phyloP scores from a whole-genome alignment of 1,140 invertebrate genomes.

The Dinoponera quadriceps region DNA sequence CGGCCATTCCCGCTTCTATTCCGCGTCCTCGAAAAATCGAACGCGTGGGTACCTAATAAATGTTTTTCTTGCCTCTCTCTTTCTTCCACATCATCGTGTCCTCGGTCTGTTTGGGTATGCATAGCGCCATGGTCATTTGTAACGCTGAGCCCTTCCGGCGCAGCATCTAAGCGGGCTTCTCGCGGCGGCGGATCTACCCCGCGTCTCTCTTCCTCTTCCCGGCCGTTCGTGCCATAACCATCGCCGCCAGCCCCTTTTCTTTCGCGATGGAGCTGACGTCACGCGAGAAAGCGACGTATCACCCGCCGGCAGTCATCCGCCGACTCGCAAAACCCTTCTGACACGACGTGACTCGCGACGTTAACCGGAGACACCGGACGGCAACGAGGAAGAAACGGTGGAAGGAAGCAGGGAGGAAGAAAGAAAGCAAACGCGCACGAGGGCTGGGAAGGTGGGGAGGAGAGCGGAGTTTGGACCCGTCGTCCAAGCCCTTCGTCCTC shows the following conservation, averaged over 20 bases:
- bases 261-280: constrained; percentile 66
- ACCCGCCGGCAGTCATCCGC: constrained; percentile 75
- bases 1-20: background rate
- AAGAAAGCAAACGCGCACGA: constrained; percentile 58
- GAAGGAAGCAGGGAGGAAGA: constrained; percentile 58
- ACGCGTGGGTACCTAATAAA: constrained; percentile 11
- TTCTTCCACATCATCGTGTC: background rate
- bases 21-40: constrained; percentile 4
- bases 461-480: constrained; percentile 50
- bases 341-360: constrained; percentile 79
- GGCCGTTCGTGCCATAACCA: constrained; percentile 1
- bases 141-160: constrained; percentile 72
- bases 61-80: constrained; percentile 13
- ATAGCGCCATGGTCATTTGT: constrained; percentile 79
- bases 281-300: constrained; percentile 76
- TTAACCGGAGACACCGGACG: constrained; percentile 74
- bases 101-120: constrained; percentile 78
- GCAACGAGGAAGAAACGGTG: constrained; percentile 57
- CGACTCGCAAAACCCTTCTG: constrained; percentile 78
- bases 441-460: constrained; percentile 9
- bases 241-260: constrained; percentile 62
- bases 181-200: constrained; percentile 56
- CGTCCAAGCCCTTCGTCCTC: constrained; percentile 35
- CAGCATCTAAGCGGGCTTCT: constrained; percentile 66
- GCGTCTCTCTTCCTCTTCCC: constrained; percentile 43